Evolutionary conservation across 2,113 vertebrate genomes (phyloP).

Genomic region (Syngnathus typhle): DNA sequence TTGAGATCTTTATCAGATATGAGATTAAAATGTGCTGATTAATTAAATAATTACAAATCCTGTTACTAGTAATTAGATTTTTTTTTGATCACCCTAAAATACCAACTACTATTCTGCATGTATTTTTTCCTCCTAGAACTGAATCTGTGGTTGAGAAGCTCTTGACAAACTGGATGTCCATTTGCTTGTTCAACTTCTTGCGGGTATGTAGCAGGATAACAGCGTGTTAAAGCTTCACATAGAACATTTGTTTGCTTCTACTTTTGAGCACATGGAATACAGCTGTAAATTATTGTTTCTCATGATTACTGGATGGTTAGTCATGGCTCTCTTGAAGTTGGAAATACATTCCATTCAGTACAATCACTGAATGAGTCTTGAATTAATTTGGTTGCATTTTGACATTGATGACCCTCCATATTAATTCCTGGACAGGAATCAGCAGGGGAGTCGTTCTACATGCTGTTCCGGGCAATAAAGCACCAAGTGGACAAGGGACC

Average conservation of each 20-base stretch:
- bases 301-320: not conserved
- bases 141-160: constrained; percentile 96
- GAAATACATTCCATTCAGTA: not conserved
- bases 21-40: too few species aligned
- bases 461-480: constrained; percentile 95
- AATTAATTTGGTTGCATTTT: not conserved
- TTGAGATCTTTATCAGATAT: too few species aligned
- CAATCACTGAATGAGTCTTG: not conserved
- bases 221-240: not conserved
- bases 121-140: constrained; percentile 70
- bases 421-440: constrained; percentile 75
- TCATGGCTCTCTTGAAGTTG: not conserved
- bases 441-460: constrained; percentile 92
- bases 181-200: constrained; percentile 89
- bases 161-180: constrained; percentile 98
- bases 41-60: too few species aligned
- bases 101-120: not conserved
- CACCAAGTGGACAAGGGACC: constrained; percentile 98
- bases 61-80: too few species aligned
- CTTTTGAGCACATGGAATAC: not conserved
- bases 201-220: constrained; percentile 71
- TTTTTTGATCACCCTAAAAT: too few species aligned
- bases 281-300: not conserved
- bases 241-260: not conserved
- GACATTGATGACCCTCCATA: constrained; percentile 14